Base-by-base conservation (phyloP, 2,113 vertebrate genomes). In the Upupa epops region DNA sequence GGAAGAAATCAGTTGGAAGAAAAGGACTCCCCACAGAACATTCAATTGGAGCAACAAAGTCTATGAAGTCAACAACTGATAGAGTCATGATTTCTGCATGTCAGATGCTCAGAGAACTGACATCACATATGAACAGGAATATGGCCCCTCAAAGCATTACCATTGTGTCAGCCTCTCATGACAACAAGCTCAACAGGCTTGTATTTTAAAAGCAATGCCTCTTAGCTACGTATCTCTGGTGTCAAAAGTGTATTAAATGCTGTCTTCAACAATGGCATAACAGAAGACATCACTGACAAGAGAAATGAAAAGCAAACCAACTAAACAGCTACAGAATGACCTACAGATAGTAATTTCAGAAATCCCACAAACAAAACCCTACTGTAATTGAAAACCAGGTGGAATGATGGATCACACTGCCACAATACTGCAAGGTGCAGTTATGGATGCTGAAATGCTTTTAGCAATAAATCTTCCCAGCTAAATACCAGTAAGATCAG, bases 1-100 rank as follows among this genome's bases (percentile, higher is more conserved):
- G 32, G 32, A 95, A 85, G 89, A 89, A 95, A 94, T 14, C 72
- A 92, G 59, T 60, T 51, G 28, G 73, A 90, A 95, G 26, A 87
- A 13, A 48, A n/a, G 78, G 83, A 89, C 49, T 52, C 25, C 42
- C n/a, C 64, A 86, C 42, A 90, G 70, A 82, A 77, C 40, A 74
- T 24, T 46, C 66, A 17, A 8, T 13, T 42, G 52, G 54, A 86
- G 61, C 21, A 61, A 64, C 45, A n/a, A 86, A 6, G 9, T 45
- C 68, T 84, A 66, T 28, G 73, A 75, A 71, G 56, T 5, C 55
- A 42, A 42, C 9, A 78, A 13, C 40, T 58, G 22, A 63, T 82
- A 64, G 24, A 71, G 65, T 8, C 42, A 32, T 13, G n/a, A 68
- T 58, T 91, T 84, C 45, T 84, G 61, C 4, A 58, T 46, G 45